A percentile compares a stretch with the other conserved stretches of the same genome.
Evolutionary conservation across 2,797 vertebrate species (phyloP).

Genomic region (Fistularia tabacaria): DNA sequence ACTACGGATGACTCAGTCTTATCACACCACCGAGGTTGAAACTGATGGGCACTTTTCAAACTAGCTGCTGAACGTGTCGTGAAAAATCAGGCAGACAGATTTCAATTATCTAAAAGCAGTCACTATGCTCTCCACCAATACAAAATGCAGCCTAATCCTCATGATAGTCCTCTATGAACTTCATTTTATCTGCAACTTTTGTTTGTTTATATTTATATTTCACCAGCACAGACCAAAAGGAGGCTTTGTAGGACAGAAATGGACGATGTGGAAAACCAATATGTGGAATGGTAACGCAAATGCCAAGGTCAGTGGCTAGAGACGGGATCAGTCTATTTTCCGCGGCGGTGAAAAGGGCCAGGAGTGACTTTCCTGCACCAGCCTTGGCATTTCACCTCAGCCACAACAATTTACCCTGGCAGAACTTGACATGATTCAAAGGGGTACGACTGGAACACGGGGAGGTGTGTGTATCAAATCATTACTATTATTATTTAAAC

Average conservation of each 20-base stretch:
- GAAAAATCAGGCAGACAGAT: no score
- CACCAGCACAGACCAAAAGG: no score
- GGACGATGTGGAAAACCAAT: background rate
- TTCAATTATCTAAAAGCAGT: background rate
- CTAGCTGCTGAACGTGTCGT: no score
- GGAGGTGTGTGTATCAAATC: background rate
- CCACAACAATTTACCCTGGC: conserved; percentile 45
- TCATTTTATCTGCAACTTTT: no score
- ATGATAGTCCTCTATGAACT: no score
- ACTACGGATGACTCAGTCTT: no score
- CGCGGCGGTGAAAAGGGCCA: background rate
- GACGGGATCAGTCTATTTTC: conserved; percentile 50
- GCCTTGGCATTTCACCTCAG: conserved; percentile 63
- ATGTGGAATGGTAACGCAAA: background rate
- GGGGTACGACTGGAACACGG: conserved; percentile 27
- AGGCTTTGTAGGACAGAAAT: background rate
- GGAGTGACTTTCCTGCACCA: conserved; percentile 4
- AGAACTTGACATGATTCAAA: conserved; percentile 58
- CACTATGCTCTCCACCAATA: background rate
- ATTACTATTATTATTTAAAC: no score
- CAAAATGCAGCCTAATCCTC: background rate
- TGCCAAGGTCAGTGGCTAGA: conserved; percentile 12
- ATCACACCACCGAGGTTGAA: no score
- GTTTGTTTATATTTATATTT: no score
- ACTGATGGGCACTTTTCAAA: no score